Evolutionary conservation across 2,888 invertebrate species (phyloP).

Genomic region (Mimachlamys varia): DNA sequence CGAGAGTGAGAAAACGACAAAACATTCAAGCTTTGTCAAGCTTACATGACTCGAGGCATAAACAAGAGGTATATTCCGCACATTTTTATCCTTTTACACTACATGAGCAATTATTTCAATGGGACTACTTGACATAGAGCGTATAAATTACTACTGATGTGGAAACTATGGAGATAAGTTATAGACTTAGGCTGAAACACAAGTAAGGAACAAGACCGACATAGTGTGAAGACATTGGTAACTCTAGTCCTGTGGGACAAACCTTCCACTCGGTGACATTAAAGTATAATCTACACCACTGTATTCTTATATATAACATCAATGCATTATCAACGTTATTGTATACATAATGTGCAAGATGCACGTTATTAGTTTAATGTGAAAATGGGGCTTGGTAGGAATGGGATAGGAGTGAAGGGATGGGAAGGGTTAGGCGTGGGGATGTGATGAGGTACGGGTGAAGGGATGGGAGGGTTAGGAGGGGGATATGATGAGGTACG

Average conservation of each 20-base stretch:
- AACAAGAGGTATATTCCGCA: neutral
- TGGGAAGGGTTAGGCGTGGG: too few species aligned
- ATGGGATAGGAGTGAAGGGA: too few species aligned
- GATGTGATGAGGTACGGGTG: too few species aligned
- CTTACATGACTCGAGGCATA: conserved; percentile 23
- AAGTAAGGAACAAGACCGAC: neutral
- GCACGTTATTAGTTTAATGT: too few species aligned
- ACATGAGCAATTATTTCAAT: conserved; percentile 25
- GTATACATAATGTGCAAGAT: too few species aligned
- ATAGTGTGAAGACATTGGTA: neutral
- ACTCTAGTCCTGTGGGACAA: neutral
- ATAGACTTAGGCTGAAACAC: neutral
- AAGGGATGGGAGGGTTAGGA: too few species aligned
- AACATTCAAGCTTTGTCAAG: conserved; percentile 20
- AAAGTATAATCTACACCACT: too few species aligned
- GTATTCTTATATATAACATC: too few species aligned
- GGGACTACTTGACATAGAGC: neutral
- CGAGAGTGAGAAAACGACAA: neutral
- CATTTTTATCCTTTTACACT: conserved; percentile 30
- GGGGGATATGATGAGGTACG: too few species aligned
- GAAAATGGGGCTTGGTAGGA: too few species aligned
- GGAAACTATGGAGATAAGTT: neutral
- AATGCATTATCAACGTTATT: too few species aligned
- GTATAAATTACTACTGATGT: conserved; percentile 26
- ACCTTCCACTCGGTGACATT: neutral